Base-by-base conservation (phyloP, 2,888 invertebrate species). In the Hypena proboscidalis region DNA sequence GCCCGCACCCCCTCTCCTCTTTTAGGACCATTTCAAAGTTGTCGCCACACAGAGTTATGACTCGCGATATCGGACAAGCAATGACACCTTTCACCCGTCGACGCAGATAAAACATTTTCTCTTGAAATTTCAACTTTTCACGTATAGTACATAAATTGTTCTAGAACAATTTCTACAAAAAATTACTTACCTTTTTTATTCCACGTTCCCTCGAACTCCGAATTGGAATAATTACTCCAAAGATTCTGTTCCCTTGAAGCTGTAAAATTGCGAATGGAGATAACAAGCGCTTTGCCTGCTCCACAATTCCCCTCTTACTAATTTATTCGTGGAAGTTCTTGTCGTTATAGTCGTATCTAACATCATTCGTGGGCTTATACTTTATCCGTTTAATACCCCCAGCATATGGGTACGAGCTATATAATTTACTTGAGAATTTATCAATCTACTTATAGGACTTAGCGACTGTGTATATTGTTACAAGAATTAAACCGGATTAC, bases 271-370 rank as follows among this genome's bases (percentile, higher is more conserved):
- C 73, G 74, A 77, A 74, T 61, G 66, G 58, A 79, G 81, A 80
- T 82, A 83, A 80, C 74, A 77, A 67, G 66, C 74, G 65, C 70
- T 74, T 74, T 75, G 74, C 71, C 70, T 58, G 67, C 70, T 76
- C 69, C 70, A 65, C 61, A 62, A 63, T 75, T 67, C 67, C 74
- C 74, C 67, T 51, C 52, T 59, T 59, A 68, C 73, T 80, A 84
- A 85, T 85, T 85, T 85, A 84, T 85, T 80, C 78, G 70, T 66
- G 56, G 62, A 83, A 85, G 74, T 85, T 82, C 76, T 70, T 70
- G 73, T 72, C 77, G 66, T 74, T 77, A 74, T 72, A 77, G 73
- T 73, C 68, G 67, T 74, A 76, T 73, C 71, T 76, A 73, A 73
- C 75, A 76, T 74, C 71, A 74, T 80, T 77, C 58, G 69, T 71